Base-by-base conservation (phyloP, 2,888 invertebrate genomes). In the Dasysyrphus tricinctus region DNA sequence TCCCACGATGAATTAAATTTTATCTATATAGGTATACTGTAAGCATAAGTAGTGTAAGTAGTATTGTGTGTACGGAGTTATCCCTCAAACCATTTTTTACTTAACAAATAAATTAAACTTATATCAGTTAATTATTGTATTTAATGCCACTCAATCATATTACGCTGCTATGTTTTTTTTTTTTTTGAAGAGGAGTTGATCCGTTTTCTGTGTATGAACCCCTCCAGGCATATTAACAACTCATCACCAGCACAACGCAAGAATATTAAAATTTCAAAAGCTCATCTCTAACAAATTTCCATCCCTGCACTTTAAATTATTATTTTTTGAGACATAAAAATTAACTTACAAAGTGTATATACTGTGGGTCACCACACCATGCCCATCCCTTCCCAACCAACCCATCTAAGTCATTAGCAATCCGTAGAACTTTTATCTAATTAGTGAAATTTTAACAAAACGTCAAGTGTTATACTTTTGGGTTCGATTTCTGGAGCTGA, bases 401-500 rank as follows among this genome's bases (percentile, higher is more conserved):
- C 65, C 80, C 39, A 80, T 42, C 73, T 74, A 77, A 29, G 89
- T 90, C 91, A 91, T 91, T 90, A 91, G 90, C 91, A 91, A 90
- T 91, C 89, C 69, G 79, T 83, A 89, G 88, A 91, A 91, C 90
- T 92, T 91, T 91, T 91, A 91, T 91, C 91, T 92, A 91, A 92
- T 91, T 91, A 91, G 91, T 90, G 89, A 92, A 92, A 91, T 90
- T 91, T 92, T 91, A 91, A 89, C 91, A 90, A 90, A 91, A 91
- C 90, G 92, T 90, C 90, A 90, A 86, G 86, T 86, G 86, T 86
- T 86, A 75, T 82, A 86, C 54, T 78, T 82, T 86, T 75, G 86
- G 86, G 86, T 86, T 86, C 86, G 86, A 86, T 86, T 86, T 74
- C 86, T 86, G 86, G 78, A 72, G 74, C 51, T 86, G 82, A 86